phyloP scores from a whole-genome alignment of 2,113 vertebrate species.

The Pelmatolapia mariae region DNA sequence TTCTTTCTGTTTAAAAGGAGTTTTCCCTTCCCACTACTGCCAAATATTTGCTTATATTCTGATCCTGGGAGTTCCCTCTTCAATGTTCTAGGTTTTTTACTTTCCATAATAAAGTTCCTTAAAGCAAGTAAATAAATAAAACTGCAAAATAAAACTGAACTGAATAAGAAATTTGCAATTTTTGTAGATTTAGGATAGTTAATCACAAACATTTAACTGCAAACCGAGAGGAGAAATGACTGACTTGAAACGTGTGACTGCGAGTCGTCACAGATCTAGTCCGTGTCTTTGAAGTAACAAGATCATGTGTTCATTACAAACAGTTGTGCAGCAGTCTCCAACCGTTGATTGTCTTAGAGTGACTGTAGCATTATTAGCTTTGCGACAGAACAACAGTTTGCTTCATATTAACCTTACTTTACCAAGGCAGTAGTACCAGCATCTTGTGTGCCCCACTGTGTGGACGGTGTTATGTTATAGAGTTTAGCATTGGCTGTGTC shows the following conservation, averaged over 20 bases:
- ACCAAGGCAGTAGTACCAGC: neutral
- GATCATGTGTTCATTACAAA: neutral
- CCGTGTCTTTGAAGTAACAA: neutral
- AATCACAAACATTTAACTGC: neutral
- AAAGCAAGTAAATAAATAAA: neutral
- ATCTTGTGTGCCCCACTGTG: neutral
- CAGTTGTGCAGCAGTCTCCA: neutral
- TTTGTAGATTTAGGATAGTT: neutral
- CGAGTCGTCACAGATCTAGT: neutral
- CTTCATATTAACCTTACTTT: neutral
- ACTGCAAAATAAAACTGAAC: neutral
- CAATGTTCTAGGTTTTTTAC: neutral
- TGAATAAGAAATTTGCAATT: neutral
- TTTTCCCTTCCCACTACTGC: neutral
- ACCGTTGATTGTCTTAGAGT: neutral
- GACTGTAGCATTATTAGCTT: neutral
- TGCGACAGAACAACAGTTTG: neutral
- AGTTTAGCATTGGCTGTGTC: neutral
- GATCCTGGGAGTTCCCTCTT: neutral
- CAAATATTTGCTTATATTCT: neutral
- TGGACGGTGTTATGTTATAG: neutral
- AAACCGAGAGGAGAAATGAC: neutral
- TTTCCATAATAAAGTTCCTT: neutral
- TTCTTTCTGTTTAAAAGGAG: neutral
- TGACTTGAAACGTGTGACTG: neutral